Conservation (phyloP, 2,113 vertebrate genomes). For the Nibea albiflora region DNA sequence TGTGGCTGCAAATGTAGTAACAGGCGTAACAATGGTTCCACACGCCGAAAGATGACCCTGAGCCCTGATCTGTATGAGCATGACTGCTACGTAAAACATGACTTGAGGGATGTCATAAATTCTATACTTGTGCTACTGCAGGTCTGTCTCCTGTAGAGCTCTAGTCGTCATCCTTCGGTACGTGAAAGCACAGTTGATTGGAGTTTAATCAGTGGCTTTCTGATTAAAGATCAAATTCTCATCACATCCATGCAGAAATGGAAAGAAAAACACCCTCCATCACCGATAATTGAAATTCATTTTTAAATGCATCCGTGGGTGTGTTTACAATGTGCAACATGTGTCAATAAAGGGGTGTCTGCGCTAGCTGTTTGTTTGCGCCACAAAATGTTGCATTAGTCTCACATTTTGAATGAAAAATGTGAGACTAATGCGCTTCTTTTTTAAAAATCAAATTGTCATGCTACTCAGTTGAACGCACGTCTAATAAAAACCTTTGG, state of each 20-base stretch:
- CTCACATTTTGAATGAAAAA: slow-evolving; percentile 17
- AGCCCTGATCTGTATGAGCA: slow-evolving; percentile 63
- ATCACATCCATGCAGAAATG: slow-evolving; percentile 88
- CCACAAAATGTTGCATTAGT: slow-evolving; percentile 10
- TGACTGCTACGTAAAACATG: slow-evolving; percentile 52
- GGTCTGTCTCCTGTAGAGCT: slow-evolving; percentile 58
- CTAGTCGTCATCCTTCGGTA: slow-evolving; percentile 82
- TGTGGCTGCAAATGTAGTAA: slow-evolving; percentile 79
- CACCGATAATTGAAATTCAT: slow-evolving; percentile 87
- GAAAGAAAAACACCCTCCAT: slow-evolving; percentile 84
- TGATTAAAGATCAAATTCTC: slow-evolving; percentile 86
- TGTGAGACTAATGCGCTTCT: slow-evolving; percentile 24
- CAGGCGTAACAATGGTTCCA: slow-evolving; percentile 83
- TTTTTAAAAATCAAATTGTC: slow-evolving; percentile 35
- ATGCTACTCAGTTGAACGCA: slow-evolving; percentile 21
- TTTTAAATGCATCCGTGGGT: slow-evolving; percentile 43
- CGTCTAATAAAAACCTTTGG: slow-evolving; percentile 25
- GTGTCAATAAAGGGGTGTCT: slow-evolving; percentile 18
- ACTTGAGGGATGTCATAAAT: slow-evolving; percentile 43
- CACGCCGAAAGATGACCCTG: slow-evolving; percentile 83
- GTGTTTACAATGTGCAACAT: slow-evolving; percentile 44
- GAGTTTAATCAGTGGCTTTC: slow-evolving; percentile 86
- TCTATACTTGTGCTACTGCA: slow-evolving; percentile 38
- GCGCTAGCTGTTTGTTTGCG: slow-evolving; percentile 43
- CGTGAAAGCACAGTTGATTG: slow-evolving; percentile 82